phyloP scores from a whole-genome alignment of 2,888 invertebrate genomes.

The Epinotia ramella region DNA sequence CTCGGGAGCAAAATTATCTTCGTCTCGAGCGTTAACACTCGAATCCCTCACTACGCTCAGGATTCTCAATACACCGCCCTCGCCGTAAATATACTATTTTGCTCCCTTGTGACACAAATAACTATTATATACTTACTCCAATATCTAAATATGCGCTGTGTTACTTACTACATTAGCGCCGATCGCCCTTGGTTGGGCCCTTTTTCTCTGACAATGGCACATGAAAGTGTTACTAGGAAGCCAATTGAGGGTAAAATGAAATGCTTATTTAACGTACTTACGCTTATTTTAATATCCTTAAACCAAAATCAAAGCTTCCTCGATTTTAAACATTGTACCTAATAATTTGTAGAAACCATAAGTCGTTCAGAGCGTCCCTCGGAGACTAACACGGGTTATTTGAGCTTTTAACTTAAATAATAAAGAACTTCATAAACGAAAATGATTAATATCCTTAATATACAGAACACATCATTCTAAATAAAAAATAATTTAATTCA shows the following conservation, averaged over 20 bases:
- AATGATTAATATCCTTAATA: constrained; percentile 76
- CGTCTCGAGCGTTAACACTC: too few relatives aligned
- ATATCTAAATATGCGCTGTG: too few relatives aligned
- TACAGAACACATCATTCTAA: constrained; percentile 78
- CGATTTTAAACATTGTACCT: constrained; percentile 70
- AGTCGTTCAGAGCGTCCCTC: constrained; percentile 27
- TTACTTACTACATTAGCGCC: too few relatives aligned
- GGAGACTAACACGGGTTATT: constrained; percentile 52
- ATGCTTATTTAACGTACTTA: constrained; percentile 64
- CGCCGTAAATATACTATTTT: too few relatives aligned
- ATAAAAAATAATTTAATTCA: constrained; percentile 80
- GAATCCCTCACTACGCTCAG: too few relatives aligned
- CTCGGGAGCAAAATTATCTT: too few relatives aligned
- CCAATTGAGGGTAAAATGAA: constrained; percentile 51
- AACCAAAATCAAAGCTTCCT: constrained; percentile 67
- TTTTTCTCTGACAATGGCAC: not conserved
- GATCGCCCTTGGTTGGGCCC: not conserved
- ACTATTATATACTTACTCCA: too few relatives aligned
- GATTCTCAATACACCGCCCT: too few relatives aligned
- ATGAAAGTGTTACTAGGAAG: not conserved
- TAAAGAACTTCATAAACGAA: constrained; percentile 66
- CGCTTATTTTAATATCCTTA: constrained; percentile 77
- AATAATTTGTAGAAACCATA: constrained; percentile 64
- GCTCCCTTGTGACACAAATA: too few relatives aligned
- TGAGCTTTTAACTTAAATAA: constrained; percentile 73